phyloP scores from a whole-genome alignment of 2,888 invertebrate species.

The Drosophila eohydei region DNA sequence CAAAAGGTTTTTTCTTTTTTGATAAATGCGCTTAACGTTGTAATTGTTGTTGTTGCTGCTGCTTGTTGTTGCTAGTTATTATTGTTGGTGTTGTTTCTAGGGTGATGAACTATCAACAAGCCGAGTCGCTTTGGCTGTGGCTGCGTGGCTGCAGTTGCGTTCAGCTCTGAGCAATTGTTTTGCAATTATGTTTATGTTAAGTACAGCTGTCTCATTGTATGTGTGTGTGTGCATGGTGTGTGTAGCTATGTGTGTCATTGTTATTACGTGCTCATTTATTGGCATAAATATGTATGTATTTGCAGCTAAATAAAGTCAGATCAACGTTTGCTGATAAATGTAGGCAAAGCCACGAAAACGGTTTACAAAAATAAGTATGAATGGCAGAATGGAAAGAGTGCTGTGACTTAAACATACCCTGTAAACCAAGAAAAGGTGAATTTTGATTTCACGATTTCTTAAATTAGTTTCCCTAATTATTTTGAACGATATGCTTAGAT shows the following conservation, averaged over 20 bases:
- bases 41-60: slow-evolving; percentile 45
- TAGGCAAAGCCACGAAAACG: slow-evolving; percentile 56
- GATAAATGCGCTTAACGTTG: slow-evolving; percentile 67
- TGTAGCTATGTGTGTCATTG: slow-evolving; percentile 59
- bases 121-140: slow-evolving; percentile 6
- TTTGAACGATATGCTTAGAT: background rate
- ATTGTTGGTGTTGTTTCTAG: slow-evolving; percentile 28
- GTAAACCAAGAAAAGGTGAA: background rate
- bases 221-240: slow-evolving; percentile 11
- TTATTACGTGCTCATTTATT: slow-evolving; percentile 75
- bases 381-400: background rate
- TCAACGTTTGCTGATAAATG: slow-evolving; percentile 69
- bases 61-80: slow-evolving; percentile 29
- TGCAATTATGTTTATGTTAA: slow-evolving; percentile 64
- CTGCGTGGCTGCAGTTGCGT: slow-evolving; percentile 17
- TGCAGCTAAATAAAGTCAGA: slow-evolving; percentile 60
- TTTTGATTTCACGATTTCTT: no score
- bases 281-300: slow-evolving; percentile 63
- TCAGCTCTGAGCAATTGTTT: slow-evolving; percentile 64
- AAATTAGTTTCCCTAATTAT: background rate
- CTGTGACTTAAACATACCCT: slow-evolving; percentile 22
- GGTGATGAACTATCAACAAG: slow-evolving; percentile 66
- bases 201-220: slow-evolving; percentile 33
- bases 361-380: slow-evolving; percentile 39
- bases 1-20: slow-evolving; percentile 54